Conservation (phyloP, 2,888 invertebrate genomes). For the Aphidoletes aphidimyza region DNA sequence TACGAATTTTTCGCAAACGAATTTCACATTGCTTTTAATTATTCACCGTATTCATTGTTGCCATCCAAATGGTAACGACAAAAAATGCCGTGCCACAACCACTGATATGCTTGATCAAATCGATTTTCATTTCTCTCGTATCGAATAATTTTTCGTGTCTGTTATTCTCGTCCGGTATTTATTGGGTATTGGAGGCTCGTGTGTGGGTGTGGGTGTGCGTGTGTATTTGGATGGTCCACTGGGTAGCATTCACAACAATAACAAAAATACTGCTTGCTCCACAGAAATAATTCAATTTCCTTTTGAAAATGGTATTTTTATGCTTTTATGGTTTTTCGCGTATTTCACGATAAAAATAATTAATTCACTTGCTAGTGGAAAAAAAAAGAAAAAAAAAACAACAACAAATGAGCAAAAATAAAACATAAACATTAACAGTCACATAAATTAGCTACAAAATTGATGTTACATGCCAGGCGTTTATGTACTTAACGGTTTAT, state of each 20-base stretch:
- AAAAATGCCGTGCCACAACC: neutral
- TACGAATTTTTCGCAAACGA: constrained; percentile 22
- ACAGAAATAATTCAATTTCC: constrained; percentile 30
- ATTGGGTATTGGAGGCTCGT: too few relatives aligned
- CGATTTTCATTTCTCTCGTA: constrained; percentile 28
- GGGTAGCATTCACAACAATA: too few relatives aligned
- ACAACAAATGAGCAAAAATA: neutral
- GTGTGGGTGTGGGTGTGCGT: too few relatives aligned
- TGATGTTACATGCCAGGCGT: neutral
- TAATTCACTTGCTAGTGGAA: neutral
- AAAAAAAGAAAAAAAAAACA: neutral
- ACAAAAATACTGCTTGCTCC: neutral
- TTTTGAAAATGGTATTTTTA: constrained; percentile 46
- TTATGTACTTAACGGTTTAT: neutral
- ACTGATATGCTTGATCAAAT: constrained; percentile 17
- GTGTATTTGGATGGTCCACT: too few relatives aligned
- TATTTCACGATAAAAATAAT: constrained; percentile 49
- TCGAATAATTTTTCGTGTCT: constrained; percentile 38
- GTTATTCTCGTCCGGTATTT: neutral
- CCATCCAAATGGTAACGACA: constrained; percentile 3
- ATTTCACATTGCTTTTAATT: constrained; percentile 47
- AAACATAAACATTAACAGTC: constrained; percentile 17
- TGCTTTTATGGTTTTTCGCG: constrained; percentile 21
- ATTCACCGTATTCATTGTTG: constrained; percentile 53
- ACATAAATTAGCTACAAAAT: constrained; percentile 21